A percentile compares a stretch with the other conserved stretches of the same genome.
These are phyloP conservation scores for Therioaphis trifolii DNA, from an alignment of 2,888 invertebrate species.

Conservation along the genomic window DNA sequence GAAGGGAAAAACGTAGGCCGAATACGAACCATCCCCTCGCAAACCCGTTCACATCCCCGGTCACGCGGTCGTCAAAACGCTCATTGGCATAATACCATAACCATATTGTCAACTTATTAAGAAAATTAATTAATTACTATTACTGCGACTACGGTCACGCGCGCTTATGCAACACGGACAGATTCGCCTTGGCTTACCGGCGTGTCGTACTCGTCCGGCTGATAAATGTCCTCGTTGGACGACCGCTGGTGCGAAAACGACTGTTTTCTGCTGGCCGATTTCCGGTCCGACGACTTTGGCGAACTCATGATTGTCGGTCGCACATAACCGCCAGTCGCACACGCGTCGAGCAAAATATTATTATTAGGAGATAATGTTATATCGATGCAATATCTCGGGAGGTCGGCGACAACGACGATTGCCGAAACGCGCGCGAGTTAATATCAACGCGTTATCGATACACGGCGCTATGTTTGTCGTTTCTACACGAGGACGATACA, in stretches of 20 bases:
- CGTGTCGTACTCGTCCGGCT: slow-evolving; percentile 52
- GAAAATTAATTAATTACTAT: too few species aligned
- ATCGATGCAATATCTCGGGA: too few species aligned
- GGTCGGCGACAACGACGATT: too few species aligned
- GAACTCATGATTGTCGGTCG: slow-evolving; percentile 45
- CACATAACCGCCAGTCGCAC: slow-evolving; percentile 10
- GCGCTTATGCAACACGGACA: too few species aligned
- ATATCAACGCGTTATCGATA: too few species aligned
- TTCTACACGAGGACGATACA: not conserved
- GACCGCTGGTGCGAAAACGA: slow-evolving; percentile 55
- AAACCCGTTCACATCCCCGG: not conserved
- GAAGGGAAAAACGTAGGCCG: not conserved
- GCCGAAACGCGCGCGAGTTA: too few species aligned
- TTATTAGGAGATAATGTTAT: not conserved
- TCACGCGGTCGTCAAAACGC: too few species aligned
- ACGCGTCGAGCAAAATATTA: not conserved
- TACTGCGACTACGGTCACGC: too few species aligned
- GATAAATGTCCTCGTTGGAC: slow-evolving; percentile 59
- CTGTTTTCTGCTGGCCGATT: slow-evolving; percentile 54
- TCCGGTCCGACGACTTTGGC: slow-evolving; percentile 55
- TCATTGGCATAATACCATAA: too few species aligned
- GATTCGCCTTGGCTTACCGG: too few species aligned
- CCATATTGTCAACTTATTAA: too few species aligned
- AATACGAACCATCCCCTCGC: not conserved
- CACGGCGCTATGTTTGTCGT: too few species aligned